These are phyloP conservation scores for Sebastes melanostomus DNA, from an alignment of 2,797 vertebrate genomes.

Conservation along the genomic window DNA sequence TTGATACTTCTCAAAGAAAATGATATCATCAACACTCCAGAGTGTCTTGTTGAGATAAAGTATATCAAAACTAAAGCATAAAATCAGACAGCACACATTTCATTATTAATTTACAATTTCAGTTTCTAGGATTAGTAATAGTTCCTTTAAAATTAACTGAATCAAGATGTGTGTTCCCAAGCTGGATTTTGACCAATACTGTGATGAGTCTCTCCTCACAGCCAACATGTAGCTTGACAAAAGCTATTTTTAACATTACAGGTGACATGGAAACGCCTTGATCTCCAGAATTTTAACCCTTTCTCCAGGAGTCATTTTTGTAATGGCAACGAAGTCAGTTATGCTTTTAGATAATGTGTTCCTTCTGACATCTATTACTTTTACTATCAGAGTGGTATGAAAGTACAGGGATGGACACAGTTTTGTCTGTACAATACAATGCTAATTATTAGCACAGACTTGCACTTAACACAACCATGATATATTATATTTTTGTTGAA, in stretches of 20 bases:
- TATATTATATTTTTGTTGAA: background rate
- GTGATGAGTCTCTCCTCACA: background rate
- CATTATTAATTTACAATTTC: background rate
- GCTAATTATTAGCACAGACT: background rate
- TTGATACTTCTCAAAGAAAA: background rate
- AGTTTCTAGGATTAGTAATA: background rate
- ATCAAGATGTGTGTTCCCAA: background rate
- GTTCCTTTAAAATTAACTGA: background rate
- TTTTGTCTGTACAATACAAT: background rate
- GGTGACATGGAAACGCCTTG: too few species aligned
- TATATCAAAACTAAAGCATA: background rate
- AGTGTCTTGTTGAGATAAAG: too few species aligned
- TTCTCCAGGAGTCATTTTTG: too few species aligned
- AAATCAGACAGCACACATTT: background rate
- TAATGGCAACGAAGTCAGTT: too few species aligned
- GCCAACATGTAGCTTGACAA: too few species aligned
- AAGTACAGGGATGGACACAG: background rate
- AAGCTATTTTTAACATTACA: too few species aligned
- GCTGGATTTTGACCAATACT: background rate
- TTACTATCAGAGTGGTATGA: background rate
- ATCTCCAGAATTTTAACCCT: too few species aligned
- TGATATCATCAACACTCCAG: background rate
- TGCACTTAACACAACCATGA: too few species aligned
- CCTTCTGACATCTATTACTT: background rate
- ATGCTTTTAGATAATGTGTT: too few species aligned